A percentile compares a stretch with the other conserved stretches of the same genome.
These are phyloP conservation scores for Cheilosia pagana DNA, from an alignment of 2,888 invertebrate species.

Conservation along the genomic window DNA sequence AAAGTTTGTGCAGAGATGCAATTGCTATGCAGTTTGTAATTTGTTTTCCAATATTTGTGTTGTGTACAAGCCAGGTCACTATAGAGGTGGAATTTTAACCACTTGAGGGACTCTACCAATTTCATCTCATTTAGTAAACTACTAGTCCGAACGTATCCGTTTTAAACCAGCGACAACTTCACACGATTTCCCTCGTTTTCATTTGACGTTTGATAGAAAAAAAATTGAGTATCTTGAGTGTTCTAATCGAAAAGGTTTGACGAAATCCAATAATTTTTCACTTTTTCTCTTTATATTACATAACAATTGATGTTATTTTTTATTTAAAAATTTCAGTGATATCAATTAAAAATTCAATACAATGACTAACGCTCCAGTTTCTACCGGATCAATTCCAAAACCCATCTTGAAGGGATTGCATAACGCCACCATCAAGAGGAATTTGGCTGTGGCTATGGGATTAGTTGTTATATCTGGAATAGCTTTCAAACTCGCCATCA, in stretches of 20 bases:
- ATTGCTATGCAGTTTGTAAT: no score
- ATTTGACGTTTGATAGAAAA: constrained; percentile 42
- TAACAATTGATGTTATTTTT: constrained; percentile 28
- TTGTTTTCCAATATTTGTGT: no score
- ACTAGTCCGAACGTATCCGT: neutral
- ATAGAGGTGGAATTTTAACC: no score
- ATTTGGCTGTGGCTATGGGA: constrained; percentile 84
- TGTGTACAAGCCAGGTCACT: no score
- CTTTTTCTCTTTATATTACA: constrained; percentile 29
- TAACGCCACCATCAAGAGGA: constrained; percentile 86
- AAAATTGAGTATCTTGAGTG: constrained; percentile 16
- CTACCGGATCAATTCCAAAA: constrained; percentile 82
- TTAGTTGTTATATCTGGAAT: constrained; percentile 84
- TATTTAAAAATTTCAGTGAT: constrained; percentile 32
- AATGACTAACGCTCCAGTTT: constrained; percentile 81
- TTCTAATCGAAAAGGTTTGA: constrained; percentile 53
- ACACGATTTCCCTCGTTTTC: constrained; percentile 11
- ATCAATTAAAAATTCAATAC: constrained; percentile 29
- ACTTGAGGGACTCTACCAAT: no score
- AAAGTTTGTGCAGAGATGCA: no score
- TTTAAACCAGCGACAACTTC: constrained; percentile 24
- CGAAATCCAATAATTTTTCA: constrained; percentile 28
- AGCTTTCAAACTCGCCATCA: constrained; percentile 84
- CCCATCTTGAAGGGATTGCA: constrained; percentile 90
- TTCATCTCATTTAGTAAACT: no score